A percentile compares a stretch with the other conserved stretches of the same genome.
Conservation (phyloP, 2,888 invertebrate species). For the Microchrysa polita region DNA sequence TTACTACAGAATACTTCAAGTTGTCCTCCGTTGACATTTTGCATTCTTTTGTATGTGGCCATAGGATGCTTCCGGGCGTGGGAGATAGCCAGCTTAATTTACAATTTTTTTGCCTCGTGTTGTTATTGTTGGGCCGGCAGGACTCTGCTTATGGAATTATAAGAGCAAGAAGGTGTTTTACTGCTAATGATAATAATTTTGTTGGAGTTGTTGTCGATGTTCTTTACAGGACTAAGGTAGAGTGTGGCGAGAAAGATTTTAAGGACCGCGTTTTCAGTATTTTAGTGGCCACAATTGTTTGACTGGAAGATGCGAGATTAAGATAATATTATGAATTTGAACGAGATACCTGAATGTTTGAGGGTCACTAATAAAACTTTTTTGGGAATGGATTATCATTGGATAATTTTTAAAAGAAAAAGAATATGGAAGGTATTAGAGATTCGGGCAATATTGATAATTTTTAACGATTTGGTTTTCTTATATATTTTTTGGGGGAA, state of each 20-base stretch:
- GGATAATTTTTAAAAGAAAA: not conserved
- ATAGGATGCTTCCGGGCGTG: not conserved
- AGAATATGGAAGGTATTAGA: not conserved
- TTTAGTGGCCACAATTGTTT: not conserved
- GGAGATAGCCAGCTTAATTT: conserved; percentile 28
- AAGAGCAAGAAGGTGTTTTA: conserved; percentile 24
- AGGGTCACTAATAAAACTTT: conserved; percentile 24
- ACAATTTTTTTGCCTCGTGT: conserved; percentile 21
- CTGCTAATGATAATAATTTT: conserved; percentile 20
- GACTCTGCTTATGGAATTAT: conserved; percentile 15
- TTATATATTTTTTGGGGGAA: too few species aligned
- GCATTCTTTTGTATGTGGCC: conserved; percentile 3
- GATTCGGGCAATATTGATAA: conserved; percentile 14
- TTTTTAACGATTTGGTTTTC: not conserved
- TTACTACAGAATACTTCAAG: not conserved
- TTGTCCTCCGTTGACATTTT: not conserved
- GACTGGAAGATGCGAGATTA: conserved; percentile 9
- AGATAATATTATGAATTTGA: conserved; percentile 35
- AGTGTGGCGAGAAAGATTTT: too few species aligned
- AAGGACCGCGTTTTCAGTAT: too few species aligned
- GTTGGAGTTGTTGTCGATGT: not conserved
- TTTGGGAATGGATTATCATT: conserved; percentile 8
- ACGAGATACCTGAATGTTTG: conserved; percentile 17
- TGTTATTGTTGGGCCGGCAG: too few species aligned
- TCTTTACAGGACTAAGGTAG: too few species aligned